A percentile compares a stretch with the other conserved stretches of the same genome.
Conservation (phyloP, 2,888 invertebrate species). For the Harpagoxenus sublaevis region DNA sequence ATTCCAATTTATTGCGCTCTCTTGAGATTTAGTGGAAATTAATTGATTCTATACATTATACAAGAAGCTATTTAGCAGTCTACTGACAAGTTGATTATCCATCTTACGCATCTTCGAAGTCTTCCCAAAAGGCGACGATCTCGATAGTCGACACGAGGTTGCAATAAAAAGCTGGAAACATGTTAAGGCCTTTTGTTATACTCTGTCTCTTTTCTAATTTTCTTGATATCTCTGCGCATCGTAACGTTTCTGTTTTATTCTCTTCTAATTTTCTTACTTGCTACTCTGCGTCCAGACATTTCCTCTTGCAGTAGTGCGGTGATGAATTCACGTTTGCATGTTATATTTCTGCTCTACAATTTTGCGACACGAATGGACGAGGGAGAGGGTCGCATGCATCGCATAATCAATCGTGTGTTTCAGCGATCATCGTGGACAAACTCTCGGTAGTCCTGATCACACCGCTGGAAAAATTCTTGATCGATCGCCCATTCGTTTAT, state of each 20-base stretch:
- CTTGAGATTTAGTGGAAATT: neutral
- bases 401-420: constrained; percentile 28
- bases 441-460: neutral
- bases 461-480: neutral
- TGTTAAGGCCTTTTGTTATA: neutral
- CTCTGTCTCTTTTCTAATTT: neutral
- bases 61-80: neutral
- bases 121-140: neutral
- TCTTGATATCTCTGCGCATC: neutral
- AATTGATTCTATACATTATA: neutral
- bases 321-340: neutral
- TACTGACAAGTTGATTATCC: neutral
- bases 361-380: neutral
- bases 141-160: neutral
- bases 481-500: constrained; percentile 49
- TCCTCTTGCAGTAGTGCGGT: neutral
- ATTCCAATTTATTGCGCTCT: neutral
- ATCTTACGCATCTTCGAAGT: neutral
- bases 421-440: constrained; percentile 11
- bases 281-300: neutral
- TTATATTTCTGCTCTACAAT: neutral
- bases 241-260: neutral
- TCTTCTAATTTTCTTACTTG: neutral
- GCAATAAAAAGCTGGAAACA: neutral
- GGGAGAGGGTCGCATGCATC: neutral